Conservation (phyloP, 2,888 invertebrate genomes). For the Plagiodera versicolora region DNA sequence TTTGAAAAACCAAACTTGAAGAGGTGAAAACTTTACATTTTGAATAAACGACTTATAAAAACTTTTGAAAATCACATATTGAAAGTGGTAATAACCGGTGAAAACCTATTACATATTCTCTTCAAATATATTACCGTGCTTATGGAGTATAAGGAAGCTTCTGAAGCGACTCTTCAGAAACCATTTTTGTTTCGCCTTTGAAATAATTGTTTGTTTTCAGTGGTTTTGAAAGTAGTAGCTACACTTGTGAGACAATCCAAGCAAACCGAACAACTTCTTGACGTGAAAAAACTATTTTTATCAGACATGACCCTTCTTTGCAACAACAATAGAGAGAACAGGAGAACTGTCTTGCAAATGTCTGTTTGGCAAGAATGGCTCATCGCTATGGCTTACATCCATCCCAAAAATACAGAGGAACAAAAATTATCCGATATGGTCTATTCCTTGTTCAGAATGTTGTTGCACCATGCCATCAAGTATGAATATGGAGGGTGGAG, state of each 20-base stretch:
- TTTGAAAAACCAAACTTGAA: too few species aligned
- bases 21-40: too few species aligned
- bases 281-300: slow-evolving; percentile 94
- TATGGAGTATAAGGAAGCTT: too few species aligned
- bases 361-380: slow-evolving; percentile 99
- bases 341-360: slow-evolving; percentile 98
- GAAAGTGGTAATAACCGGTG: too few species aligned
- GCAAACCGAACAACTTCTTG: slow-evolving; percentile 85
- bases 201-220: slow-evolving; percentile 58
- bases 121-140: too few species aligned
- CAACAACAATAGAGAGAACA: slow-evolving; percentile 95
- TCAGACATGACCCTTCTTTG: slow-evolving; percentile 98
- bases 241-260: slow-evolving; percentile 96
- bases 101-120: too few species aligned
- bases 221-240: slow-evolving; percentile 98
- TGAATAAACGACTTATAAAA: too few species aligned
- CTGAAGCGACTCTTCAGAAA: too few species aligned
- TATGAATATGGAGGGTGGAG: slow-evolving; percentile 99
- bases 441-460: slow-evolving; percentile 94
- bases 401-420: slow-evolving; percentile 92
- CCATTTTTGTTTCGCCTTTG: too few species aligned
- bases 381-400: slow-evolving; percentile 97
- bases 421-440: slow-evolving; percentile 98
- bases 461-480: slow-evolving; percentile 98
- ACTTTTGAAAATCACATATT: too few species aligned